Evolutionary conservation across 2,888 invertebrate genomes (phyloP), one percentile per base, ranked within the genome.

Genomic region (Deilephila porcellus): DNA sequence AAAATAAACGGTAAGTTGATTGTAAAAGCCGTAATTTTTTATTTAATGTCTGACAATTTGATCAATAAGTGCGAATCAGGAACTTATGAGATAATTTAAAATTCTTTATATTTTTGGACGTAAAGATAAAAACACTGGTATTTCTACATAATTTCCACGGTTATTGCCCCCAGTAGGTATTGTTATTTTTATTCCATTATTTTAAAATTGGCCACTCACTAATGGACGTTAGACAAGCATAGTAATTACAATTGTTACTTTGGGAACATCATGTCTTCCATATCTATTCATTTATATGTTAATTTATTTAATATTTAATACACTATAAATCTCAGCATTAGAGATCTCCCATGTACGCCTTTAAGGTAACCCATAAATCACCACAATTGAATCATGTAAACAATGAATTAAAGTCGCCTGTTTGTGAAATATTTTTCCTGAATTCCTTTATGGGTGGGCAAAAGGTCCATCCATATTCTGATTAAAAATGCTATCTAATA

Each of bases 1-100:
- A 86, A 83, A 83, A 75, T 85, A 88, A 88, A 81, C 82, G 89
- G 93, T 94, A 82, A 91, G 93, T 85, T 67, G 17, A 5, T 34
- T 64, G n/a, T 8, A 45, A 45, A 45, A 45, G 45, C 45, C 14
- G 7, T 45, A 14, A 14, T 3, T 45, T 45, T 11, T 3, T 64
- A 64, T 45, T 37, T 20, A 14, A 1, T 64, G 45, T 20, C 37
- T 20, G 11, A 11, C 64, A 64, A 37, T 37, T 64, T 64, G 37
- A 4, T 14, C 6, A 20, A 37, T 64, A 64, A 64, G n/a, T 64
- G 11, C n/a, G 6, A 34, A 34, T 34, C 8, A n/a, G 8, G n/a
- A 63, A 37, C n/a, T 11, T 45, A 45, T 45, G 1, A 11, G 3
- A 45, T 45, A 8, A 7, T 37, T 7, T 37, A 5, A 37, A 37